Evolutionary conservation across 2,888 invertebrate species (phyloP).

Genomic region (Morpho achilles): DNA sequence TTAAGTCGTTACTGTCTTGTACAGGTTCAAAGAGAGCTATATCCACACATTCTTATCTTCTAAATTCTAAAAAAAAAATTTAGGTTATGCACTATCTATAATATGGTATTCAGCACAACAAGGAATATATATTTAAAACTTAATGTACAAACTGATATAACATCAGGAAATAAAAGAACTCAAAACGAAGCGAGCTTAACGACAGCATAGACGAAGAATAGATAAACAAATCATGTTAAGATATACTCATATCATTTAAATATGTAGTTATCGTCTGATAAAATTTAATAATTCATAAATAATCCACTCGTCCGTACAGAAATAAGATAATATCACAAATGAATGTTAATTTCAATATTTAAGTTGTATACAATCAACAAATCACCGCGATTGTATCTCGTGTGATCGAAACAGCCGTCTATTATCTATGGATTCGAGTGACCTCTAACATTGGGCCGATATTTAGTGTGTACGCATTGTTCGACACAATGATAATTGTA

Average conservation of each 20-base stretch:
- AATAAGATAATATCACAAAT: slow-evolving; percentile 53
- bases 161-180: no score
- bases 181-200: no score
- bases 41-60: no score
- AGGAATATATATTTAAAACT: no score
- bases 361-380: slow-evolving; percentile 71
- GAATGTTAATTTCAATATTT: slow-evolving; percentile 76
- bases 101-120: no score
- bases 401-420: slow-evolving; percentile 65
- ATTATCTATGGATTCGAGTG: slow-evolving; percentile 60
- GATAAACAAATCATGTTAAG: not conserved
- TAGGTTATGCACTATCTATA: no score
- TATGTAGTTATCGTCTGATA: slow-evolving; percentile 12
- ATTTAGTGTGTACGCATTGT: slow-evolving; percentile 58
- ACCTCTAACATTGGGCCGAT: slow-evolving; percentile 68
- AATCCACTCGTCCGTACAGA: slow-evolving; percentile 25
- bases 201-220: no score
- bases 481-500: slow-evolving; percentile 69
- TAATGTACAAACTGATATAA: no score
- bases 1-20: no score
- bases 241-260: slow-evolving; percentile 5
- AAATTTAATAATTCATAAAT: slow-evolving; percentile 35
- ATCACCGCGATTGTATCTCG: slow-evolving; percentile 73
- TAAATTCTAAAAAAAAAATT: no score
- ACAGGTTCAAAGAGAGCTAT: no score